A percentile compares a stretch with the other conserved stretches of the same genome.
Evolutionary conservation across 2,797 vertebrate genomes (phyloP).

Genomic region (Coluber constrictor): DNA sequence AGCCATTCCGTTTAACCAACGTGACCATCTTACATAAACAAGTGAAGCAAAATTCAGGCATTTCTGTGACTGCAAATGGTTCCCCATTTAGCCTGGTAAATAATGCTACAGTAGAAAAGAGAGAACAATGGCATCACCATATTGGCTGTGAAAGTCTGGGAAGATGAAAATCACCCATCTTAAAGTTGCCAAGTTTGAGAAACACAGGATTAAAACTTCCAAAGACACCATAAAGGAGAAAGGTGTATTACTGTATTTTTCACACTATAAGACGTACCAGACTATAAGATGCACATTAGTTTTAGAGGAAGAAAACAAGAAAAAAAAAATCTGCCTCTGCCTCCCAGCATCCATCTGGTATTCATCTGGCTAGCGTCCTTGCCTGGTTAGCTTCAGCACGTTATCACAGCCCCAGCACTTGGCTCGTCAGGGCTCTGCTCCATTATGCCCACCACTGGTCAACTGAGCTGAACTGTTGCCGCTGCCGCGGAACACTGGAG

Average conservation of each 20-base stretch:
- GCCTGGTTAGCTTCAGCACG: no score
- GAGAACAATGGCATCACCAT: neutral
- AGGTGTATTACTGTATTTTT: neutral
- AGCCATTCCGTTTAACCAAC: neutral
- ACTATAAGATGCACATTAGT: no score
- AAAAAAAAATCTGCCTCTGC: no score
- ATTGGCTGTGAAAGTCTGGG: neutral
- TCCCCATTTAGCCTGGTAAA: neutral
- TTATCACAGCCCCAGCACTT: no score
- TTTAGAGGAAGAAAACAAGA: no score
- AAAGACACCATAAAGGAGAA: neutral
- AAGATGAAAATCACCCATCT: neutral
- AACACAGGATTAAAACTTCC: neutral
- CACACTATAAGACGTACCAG: no score
- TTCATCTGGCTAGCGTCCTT: no score
- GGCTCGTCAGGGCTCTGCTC: no score
- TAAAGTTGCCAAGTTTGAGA: neutral
- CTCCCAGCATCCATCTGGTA: no score
- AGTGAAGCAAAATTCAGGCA: neutral
- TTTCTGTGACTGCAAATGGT: neutral
- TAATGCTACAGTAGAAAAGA: neutral
- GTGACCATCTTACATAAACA: neutral
- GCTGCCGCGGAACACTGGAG: no score
- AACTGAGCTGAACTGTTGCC: no score
- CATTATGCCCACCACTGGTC: no score